phyloP scores from a whole-genome alignment of 1,140 invertebrate genomes.

The Drosophila pseudoananassae region DNA sequence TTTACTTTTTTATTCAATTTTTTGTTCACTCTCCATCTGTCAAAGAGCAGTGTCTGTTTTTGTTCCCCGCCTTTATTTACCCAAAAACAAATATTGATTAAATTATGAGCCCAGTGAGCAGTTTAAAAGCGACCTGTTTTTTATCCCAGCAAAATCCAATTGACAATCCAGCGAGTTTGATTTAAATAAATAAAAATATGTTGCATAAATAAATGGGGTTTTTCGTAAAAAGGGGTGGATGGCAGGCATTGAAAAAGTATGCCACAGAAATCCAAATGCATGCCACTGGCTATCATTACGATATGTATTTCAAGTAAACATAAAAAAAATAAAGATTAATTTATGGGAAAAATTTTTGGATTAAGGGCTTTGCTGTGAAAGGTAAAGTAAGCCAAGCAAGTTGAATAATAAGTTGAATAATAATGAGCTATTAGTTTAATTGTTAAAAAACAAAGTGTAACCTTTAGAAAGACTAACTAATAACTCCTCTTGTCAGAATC shows the following conservation, averaged over 20 bases:
- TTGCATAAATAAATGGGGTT: slow-evolving; percentile 14
- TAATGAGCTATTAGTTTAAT: neutral
- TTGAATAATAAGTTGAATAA: no score
- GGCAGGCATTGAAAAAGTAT: slow-evolving; percentile 2
- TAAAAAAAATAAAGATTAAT: neutral
- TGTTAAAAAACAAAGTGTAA: neutral
- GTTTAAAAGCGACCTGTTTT: slow-evolving; percentile 21
- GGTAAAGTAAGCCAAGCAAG: slow-evolving; percentile 16
- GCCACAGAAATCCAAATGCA: slow-evolving; percentile 23
- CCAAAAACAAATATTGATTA: slow-evolving; percentile 42
- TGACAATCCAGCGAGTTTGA: slow-evolving; percentile 39
- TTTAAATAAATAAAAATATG: slow-evolving; percentile 53
- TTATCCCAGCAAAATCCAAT: slow-evolving; percentile 8
- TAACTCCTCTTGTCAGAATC: no score
- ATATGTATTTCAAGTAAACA: slow-evolving; percentile 14
- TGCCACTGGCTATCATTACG: slow-evolving; percentile 27
- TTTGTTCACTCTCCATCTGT: slow-evolving; percentile 31
- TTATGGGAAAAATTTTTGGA: neutral
- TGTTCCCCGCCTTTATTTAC: slow-evolving; percentile 18
- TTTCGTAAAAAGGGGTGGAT: slow-evolving; percentile 1
- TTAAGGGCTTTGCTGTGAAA: slow-evolving; percentile 4
- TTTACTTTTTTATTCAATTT: slow-evolving; percentile 7
- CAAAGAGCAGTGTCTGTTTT: slow-evolving; percentile 26
- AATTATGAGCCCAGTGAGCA: slow-evolving; percentile 36
- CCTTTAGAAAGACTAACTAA: neutral